Percentiles rank a stretch among this genome's conserved stretches.
Evolutionary conservation across 2,113 vertebrate species (phyloP).

Genomic region (Halichoeres trimaculatus): DNA sequence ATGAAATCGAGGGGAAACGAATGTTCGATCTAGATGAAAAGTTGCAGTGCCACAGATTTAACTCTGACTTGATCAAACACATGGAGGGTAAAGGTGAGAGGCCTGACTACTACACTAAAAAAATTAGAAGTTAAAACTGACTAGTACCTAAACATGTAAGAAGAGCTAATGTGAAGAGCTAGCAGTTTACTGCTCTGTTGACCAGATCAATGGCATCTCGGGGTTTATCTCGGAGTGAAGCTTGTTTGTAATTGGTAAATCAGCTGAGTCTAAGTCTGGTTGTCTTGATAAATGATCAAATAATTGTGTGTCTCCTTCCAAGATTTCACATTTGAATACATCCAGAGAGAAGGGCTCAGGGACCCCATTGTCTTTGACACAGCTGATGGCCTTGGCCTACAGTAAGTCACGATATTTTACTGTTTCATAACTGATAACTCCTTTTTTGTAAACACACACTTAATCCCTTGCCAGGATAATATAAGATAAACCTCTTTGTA

Average conservation of each 20-base stretch:
- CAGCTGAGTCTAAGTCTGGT: too few relatives aligned
- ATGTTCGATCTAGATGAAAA: slow-evolving; percentile 97
- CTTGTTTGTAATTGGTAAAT: too few relatives aligned
- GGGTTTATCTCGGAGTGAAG: too few relatives aligned
- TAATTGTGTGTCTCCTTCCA: slow-evolving; percentile 28
- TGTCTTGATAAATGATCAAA: not conserved
- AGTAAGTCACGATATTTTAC: slow-evolving; percentile 83
- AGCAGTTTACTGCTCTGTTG: too few relatives aligned
- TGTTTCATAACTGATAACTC: not conserved
- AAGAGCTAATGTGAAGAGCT: too few relatives aligned
- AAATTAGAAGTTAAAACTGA: not conserved
- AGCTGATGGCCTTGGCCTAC: slow-evolving; percentile 92
- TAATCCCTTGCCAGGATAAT: not conserved
- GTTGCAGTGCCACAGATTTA: slow-evolving; percentile 88
- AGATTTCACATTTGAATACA: slow-evolving; percentile 98
- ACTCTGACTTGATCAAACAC: slow-evolving; percentile 90
- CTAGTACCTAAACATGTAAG: not conserved
- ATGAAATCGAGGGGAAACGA: slow-evolving; percentile 98
- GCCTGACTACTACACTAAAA: not conserved
- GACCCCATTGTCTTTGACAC: slow-evolving; percentile 94
- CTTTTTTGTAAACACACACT: not conserved
- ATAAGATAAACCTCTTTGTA: not conserved
- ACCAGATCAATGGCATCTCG: too few relatives aligned
- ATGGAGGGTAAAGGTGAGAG: slow-evolving; percentile 96
- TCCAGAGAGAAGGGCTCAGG: slow-evolving; percentile 94